Conservation (phyloP, 2,888 invertebrate genomes). For the Tillus elongatus region DNA sequence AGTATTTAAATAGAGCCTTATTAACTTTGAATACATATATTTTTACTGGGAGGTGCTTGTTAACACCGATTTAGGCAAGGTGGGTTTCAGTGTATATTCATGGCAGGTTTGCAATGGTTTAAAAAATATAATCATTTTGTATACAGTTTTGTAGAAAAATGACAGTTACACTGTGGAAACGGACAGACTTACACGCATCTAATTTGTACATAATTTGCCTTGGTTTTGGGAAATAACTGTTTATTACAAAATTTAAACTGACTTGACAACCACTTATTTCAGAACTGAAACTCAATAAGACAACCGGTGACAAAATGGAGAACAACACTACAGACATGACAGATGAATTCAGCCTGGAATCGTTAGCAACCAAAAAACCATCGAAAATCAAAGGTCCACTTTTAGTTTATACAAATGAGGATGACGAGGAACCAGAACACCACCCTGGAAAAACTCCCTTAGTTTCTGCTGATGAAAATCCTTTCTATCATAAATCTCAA, state of each 20-base stretch:
- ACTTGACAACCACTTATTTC: constrained; percentile 26
- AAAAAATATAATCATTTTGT: no score
- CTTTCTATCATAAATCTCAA: constrained; percentile 23
- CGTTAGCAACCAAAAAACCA: constrained; percentile 21
- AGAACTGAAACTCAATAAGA: constrained; percentile 25
- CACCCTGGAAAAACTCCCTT: neutral
- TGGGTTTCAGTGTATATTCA: no score
- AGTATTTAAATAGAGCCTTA: no score
- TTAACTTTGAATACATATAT: no score
- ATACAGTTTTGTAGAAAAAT: no score
- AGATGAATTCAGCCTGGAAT: constrained; percentile 17
- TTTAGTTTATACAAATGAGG: constrained; percentile 33
- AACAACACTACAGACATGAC: constrained; percentile 22
- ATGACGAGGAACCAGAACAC: constrained; percentile 17
- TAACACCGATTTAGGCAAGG: no score
- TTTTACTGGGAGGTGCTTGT: no score
- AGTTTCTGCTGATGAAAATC: constrained; percentile 26
- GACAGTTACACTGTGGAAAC: no score
- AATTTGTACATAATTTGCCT: no score
- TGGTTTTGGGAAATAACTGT: no score
- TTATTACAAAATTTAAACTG: constrained; percentile 16
- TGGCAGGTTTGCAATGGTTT: no score
- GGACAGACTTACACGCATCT: no score
- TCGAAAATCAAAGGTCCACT: constrained; percentile 38
- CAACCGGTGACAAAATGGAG: constrained; percentile 23